phyloP scores from a whole-genome alignment of 1,140 invertebrate species.

The Dreissena rostriformis region DNA sequence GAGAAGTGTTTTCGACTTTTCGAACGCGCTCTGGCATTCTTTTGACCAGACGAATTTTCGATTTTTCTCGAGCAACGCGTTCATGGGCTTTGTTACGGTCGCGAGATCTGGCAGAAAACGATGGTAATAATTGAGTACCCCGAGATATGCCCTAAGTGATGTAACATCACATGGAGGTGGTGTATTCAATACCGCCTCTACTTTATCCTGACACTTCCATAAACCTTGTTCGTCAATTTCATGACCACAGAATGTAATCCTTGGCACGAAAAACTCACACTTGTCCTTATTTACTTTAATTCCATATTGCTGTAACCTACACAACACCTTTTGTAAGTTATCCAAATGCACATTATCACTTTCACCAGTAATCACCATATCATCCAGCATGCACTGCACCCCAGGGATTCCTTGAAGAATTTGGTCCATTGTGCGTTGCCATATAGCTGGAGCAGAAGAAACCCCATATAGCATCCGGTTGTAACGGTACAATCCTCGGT shows the following conservation, averaged over 20 bases:
- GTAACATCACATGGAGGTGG: slow-evolving; percentile 40
- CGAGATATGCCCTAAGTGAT: slow-evolving; percentile 51
- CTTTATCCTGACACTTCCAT: slow-evolving; percentile 44
- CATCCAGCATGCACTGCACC: slow-evolving; percentile 52
- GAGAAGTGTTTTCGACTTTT: slow-evolving; percentile 46
- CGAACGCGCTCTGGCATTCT: slow-evolving; percentile 36
- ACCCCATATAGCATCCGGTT: slow-evolving; percentile 50
- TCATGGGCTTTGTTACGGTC: slow-evolving; percentile 40
- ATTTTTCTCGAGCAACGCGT: slow-evolving; percentile 52
- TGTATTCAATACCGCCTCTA: slow-evolving; percentile 51
- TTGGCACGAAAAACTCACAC: slow-evolving; percentile 18
- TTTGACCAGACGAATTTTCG: slow-evolving; percentile 39
- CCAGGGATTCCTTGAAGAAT: slow-evolving; percentile 65
- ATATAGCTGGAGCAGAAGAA: slow-evolving; percentile 82
- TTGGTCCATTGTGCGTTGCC: slow-evolving; percentile 82
- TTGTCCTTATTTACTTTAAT: slow-evolving; percentile 8
- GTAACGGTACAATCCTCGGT: slow-evolving; percentile 56
- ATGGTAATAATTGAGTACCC: slow-evolving; percentile 59
- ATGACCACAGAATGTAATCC: slow-evolving; percentile 14
- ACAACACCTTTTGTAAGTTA: slow-evolving; percentile 43
- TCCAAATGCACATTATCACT: slow-evolving; percentile 47
- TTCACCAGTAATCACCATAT: slow-evolving; percentile 59
- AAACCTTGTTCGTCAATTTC: slow-evolving; percentile 16
- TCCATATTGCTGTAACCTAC: slow-evolving; percentile 22
- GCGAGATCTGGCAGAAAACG: slow-evolving; percentile 48